Evolutionary conservation across 2,888 invertebrate genomes (phyloP).

Genomic region (Piscicola geometra): DNA sequence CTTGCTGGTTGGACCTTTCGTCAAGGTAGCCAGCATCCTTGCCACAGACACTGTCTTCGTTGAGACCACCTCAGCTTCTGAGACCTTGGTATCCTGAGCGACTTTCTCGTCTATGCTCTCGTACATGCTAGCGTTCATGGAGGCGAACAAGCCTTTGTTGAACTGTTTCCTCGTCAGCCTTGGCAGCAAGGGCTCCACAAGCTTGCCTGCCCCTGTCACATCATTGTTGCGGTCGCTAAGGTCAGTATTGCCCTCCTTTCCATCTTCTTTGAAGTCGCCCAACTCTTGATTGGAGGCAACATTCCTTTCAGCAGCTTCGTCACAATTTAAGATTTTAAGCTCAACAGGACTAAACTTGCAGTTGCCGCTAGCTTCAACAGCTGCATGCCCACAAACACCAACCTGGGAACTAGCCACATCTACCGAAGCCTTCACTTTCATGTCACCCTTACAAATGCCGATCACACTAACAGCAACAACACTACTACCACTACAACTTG

Average conservation of each 20-base stretch:
- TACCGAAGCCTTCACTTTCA: not conserved
- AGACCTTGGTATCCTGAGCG: not conserved
- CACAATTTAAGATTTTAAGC: not conserved
- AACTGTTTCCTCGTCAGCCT: constrained; percentile 5
- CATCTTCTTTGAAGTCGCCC: not conserved
- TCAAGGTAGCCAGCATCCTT: too few relatives aligned
- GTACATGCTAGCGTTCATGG: not conserved
- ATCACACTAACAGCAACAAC: too few relatives aligned
- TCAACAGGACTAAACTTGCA: too few relatives aligned
- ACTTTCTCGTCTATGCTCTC: not conserved
- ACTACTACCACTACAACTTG: too few relatives aligned
- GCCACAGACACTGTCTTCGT: too few relatives aligned
- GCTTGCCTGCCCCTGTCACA: not conserved
- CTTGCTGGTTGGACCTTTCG: not conserved
- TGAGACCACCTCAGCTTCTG: not conserved
- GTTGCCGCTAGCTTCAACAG: too few relatives aligned
- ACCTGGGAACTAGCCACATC: not conserved
- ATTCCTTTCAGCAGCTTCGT: not conserved
- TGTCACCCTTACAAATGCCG: too few relatives aligned
- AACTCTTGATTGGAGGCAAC: not conserved
- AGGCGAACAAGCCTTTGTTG: constrained; percentile 1
- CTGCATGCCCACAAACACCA: not conserved
- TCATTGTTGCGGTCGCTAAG: not conserved
- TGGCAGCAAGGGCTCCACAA: not conserved
- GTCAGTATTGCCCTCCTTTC: not conserved